A percentile compares a stretch with the other conserved stretches of the same genome.
Evolutionary conservation across 2,113 vertebrate genomes (phyloP).

Genomic region (Podarcis cretensis): DNA sequence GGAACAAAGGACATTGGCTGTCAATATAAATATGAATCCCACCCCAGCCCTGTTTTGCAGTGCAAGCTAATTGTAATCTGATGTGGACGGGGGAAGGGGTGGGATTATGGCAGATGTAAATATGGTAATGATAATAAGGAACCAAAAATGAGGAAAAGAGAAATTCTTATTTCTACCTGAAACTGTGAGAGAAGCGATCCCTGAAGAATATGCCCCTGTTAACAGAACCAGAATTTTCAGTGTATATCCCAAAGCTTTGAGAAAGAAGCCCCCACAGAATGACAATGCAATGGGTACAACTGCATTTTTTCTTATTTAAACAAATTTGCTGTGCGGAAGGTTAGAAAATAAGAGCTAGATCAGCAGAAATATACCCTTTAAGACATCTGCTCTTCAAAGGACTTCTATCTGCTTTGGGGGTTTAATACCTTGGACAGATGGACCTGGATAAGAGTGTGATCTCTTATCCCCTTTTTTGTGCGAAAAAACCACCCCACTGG

Average conservation of each 20-base stretch:
- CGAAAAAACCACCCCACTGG: background rate
- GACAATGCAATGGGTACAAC: background rate
- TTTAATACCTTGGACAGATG: background rate
- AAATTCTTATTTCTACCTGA: background rate
- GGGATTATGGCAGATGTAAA: background rate
- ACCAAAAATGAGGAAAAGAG: background rate
- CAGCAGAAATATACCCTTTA: background rate
- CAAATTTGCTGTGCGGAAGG: background rate
- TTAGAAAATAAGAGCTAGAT: background rate
- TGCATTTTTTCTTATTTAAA: accelerated
- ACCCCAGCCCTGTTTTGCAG: background rate
- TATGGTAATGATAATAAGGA: background rate
- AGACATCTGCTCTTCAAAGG: constrained; percentile 22
- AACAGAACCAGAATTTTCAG: background rate
- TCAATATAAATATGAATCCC: background rate
- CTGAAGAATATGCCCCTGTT: background rate
- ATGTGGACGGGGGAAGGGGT: background rate
- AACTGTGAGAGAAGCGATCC: background rate
- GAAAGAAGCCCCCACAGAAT: background rate
- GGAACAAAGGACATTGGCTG: background rate
- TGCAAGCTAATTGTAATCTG: background rate
- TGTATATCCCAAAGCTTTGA: background rate
- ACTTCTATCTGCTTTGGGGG: background rate
- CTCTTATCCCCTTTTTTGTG: no score
- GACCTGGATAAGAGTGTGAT: background rate